Conservation (phyloP, 2,797 vertebrate genomes). For the Anas acuta region DNA sequence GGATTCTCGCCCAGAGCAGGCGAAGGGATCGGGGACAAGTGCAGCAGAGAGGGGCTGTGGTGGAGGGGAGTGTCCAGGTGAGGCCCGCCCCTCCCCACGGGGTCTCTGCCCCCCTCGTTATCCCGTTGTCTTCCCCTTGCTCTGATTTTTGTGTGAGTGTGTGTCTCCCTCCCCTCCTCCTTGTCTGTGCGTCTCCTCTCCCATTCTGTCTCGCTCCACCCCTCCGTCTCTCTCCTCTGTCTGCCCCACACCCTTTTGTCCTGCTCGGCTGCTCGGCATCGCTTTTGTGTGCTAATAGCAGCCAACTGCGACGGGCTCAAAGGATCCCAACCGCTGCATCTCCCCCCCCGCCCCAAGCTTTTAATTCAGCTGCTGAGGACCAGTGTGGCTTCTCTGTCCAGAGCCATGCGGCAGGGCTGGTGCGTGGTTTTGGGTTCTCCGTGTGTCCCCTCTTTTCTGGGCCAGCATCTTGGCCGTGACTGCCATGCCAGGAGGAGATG, state of each 20-base stretch:
- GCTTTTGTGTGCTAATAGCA: constrained; percentile 55
- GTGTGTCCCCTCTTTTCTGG: rapidly evolving
- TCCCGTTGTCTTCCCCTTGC: constrained; percentile 5
- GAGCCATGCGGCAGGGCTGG: rapidly evolving
- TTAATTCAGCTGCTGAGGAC: not conserved
- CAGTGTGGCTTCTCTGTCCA: not conserved
- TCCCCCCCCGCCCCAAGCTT: not conserved
- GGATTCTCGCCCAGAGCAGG: not conserved
- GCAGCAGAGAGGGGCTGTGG: not conserved
- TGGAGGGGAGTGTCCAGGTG: constrained; percentile 7
- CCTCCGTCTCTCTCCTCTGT: constrained; percentile 8
- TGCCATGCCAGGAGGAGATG: not conserved
- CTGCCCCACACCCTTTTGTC: constrained; percentile 48
- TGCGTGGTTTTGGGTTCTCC: rapidly evolving
- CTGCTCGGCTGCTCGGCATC: constrained; percentile 15
- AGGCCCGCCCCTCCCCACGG: not conserved
- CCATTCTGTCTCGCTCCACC: constrained; percentile 43
- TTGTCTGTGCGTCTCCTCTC: constrained; percentile 13
- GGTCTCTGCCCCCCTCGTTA: constrained; percentile 54
- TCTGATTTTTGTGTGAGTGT: not conserved
- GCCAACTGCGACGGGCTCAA: not conserved
- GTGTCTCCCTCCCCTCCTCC: constrained; percentile 9
- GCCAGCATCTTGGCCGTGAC: not conserved
- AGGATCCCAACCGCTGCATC: not conserved
- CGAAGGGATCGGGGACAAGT: not conserved